Conservation (phyloP, 2,888 invertebrate species). For the Caenorhabditis sp. region DNA sequence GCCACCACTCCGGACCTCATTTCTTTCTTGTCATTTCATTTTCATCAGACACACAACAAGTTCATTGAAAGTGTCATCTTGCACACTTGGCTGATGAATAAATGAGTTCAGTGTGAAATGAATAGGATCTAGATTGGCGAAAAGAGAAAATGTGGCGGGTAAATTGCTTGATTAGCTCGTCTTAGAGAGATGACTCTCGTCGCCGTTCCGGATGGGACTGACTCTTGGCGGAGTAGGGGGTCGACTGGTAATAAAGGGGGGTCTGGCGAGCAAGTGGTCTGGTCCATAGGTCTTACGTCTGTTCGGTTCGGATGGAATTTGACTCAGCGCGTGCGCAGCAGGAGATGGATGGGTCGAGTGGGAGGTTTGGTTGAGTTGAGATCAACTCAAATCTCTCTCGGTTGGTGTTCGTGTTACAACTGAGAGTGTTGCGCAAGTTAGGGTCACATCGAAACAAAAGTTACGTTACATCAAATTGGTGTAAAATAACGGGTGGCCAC, state of each 20-base stretch:
- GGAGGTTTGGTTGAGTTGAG: no score
- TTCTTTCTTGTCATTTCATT: no score
- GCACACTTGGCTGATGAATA: slow-evolving; percentile 20
- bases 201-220: no score
- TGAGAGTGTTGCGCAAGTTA: slow-evolving; percentile 38
- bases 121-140: slow-evolving; percentile 43
- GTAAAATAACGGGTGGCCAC: slow-evolving; percentile 20
- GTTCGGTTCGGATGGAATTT: slow-evolving; percentile 36
- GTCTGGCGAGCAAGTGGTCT: slow-evolving; percentile 42
- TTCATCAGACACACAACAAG: neutral
- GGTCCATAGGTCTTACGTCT: slow-evolving; percentile 30
- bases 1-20: no score
- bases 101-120: slow-evolving; percentile 25
- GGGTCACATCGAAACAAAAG: slow-evolving; percentile 35
- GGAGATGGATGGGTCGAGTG: slow-evolving; percentile 7
- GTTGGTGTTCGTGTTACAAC: slow-evolving; percentile 27
- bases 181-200: no score
- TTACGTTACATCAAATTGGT: slow-evolving; percentile 32
- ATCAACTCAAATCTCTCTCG: slow-evolving; percentile 22
- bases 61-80: neutral
- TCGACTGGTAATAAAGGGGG: slow-evolving; percentile 34
- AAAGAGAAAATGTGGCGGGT: no score
- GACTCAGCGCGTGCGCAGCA: slow-evolving; percentile 33
- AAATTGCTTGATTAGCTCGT: slow-evolving; percentile 49
- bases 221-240: slow-evolving; percentile 15